Base-by-base conservation (phyloP, 1,140 invertebrate species). In the Sitodiplosis mosellana region DNA sequence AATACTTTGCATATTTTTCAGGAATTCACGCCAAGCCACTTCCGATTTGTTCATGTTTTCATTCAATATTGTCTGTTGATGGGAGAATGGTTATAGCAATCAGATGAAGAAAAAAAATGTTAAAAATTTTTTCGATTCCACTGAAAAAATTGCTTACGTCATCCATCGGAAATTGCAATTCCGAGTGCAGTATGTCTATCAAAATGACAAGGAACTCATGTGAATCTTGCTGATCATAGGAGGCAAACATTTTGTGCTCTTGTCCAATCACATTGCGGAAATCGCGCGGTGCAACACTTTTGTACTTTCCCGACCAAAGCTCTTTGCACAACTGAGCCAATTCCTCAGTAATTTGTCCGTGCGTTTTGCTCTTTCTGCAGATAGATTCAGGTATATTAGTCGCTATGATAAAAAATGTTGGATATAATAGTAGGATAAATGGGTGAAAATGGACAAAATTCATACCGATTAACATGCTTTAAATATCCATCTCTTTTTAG, bases 151-250 rank as follows among this genome's bases (percentile, higher is more conserved):
- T 15, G 18, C 21, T 19, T n/a, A 41, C 33, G 12, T 19, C 36
- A 15, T 56, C 54, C 1, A 49, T 21, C 12, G 61, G 27, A 0
- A 58, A 61, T 58, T 74, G 72, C 22, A 95, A 67, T 56, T 93
- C 90, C 53, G 88, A 83, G 58, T 94, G 88, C 51, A 95, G 70
- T 73, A 83, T 87, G 56, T 94, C 88, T 63, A 95, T 74, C 3
- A 95, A 69, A 55, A 91, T 87, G 15, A 81, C 81, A 1, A 95
- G 73, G 60, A 96, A 93, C 62, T 97, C 92, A 61, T 96, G 90
- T 0, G 90, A 88, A 63, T 97, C 92, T 62, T 96, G 92, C 59
- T 96, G 92, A 49, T 89, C 80, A 54, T 75, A 74, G 21, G 80
- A 83, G 47, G 78, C 76, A 67, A 94, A 95, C 53, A 80, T 77